Conservation (phyloP, 1,140 invertebrate species). For the Drosophila pseudoananassae region DNA sequence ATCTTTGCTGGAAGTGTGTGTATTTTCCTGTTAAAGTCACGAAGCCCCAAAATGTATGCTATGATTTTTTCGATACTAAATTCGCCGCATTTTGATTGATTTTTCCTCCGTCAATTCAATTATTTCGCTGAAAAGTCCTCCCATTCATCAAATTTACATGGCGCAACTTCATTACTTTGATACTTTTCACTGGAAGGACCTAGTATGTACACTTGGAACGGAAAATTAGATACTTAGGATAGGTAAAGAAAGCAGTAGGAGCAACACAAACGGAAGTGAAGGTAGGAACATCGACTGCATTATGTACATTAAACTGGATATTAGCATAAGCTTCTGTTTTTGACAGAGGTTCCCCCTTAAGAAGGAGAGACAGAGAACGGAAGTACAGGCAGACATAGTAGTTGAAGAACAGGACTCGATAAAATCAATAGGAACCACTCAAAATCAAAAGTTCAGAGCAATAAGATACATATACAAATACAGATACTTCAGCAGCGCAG, state of each 20-base stretch:
- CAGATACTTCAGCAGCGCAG: slow-evolving; percentile 26
- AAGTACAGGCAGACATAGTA: slow-evolving; percentile 44
- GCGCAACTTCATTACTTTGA: slow-evolving; percentile 23
- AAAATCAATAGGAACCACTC: slow-evolving; percentile 18
- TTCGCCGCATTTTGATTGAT: slow-evolving; percentile 23
- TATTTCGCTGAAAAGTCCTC: slow-evolving; percentile 25
- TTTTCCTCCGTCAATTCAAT: slow-evolving; percentile 26
- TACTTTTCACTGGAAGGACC: slow-evolving; percentile 7
- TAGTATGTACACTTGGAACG: slow-evolving; percentile 22
- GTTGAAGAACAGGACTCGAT: slow-evolving; percentile 27
- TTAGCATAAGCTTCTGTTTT: slow-evolving; percentile 37
- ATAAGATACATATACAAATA: slow-evolving; percentile 42
- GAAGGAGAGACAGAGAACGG: slow-evolving; percentile 33
- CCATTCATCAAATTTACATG: slow-evolving; percentile 36
- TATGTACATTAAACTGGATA: slow-evolving; percentile 38
- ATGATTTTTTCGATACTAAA: slow-evolving; percentile 1
- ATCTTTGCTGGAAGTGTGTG: background rate
- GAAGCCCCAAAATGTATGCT: slow-evolving; percentile 29
- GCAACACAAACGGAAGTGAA: slow-evolving; percentile 26
- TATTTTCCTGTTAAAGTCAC: slow-evolving; percentile 1
- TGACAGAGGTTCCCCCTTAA: background rate
- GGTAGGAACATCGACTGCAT: slow-evolving; percentile 28
- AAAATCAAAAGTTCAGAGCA: background rate
- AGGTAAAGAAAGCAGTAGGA: slow-evolving; percentile 23
- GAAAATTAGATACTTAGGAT: slow-evolving; percentile 33